Percentiles rank a stretch among this genome's conserved stretches.
These are phyloP conservation scores for Mola mola DNA, from an alignment of 2,113 vertebrate species.

Conservation along the genomic window DNA sequence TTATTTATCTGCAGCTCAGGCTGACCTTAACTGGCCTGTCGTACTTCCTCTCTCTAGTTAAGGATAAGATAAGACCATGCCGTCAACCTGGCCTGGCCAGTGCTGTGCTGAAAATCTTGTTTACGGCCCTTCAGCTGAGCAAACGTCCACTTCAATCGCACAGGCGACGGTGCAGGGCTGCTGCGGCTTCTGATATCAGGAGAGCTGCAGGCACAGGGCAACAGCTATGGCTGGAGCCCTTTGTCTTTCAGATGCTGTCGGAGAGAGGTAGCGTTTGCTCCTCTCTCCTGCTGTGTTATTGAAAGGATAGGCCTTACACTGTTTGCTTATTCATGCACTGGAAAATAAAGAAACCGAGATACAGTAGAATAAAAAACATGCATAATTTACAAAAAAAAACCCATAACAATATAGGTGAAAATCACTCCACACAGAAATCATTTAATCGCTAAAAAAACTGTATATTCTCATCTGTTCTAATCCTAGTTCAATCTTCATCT, in stretches of 20 bases:
- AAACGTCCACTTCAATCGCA: slow-evolving; percentile 62
- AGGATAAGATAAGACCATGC: slow-evolving; percentile 70
- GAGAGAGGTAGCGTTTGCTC: slow-evolving; percentile 43
- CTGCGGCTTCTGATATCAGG: slow-evolving; percentile 60
- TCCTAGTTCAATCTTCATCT: neutral
- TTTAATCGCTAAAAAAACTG: no score
- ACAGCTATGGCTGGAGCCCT: slow-evolving; percentile 28
- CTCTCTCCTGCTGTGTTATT: slow-evolving; percentile 38
- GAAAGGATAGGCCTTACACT: slow-evolving; percentile 47
- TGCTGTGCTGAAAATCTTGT: slow-evolving; percentile 68
- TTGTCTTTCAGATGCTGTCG: slow-evolving; percentile 54
- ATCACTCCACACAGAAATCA: no score
- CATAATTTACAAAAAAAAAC: no score
- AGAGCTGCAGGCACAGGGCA: slow-evolving; percentile 50
- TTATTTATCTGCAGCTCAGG: slow-evolving; percentile 55
- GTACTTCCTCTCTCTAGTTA: slow-evolving; percentile 32
- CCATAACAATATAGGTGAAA: no score
- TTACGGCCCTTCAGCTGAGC: slow-evolving; percentile 71
- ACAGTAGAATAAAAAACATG: neutral
- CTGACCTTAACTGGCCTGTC: slow-evolving; percentile 30
- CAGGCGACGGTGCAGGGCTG: slow-evolving; percentile 47
- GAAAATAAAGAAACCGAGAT: slow-evolving; percentile 9
- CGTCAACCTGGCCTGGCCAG: slow-evolving; percentile 60
- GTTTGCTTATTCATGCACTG: slow-evolving; percentile 25
- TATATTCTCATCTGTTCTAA: neutral